These are phyloP conservation scores for Phlogophora meticulosa DNA, from an alignment of 2,888 invertebrate species.

Conservation along the genomic window DNA sequence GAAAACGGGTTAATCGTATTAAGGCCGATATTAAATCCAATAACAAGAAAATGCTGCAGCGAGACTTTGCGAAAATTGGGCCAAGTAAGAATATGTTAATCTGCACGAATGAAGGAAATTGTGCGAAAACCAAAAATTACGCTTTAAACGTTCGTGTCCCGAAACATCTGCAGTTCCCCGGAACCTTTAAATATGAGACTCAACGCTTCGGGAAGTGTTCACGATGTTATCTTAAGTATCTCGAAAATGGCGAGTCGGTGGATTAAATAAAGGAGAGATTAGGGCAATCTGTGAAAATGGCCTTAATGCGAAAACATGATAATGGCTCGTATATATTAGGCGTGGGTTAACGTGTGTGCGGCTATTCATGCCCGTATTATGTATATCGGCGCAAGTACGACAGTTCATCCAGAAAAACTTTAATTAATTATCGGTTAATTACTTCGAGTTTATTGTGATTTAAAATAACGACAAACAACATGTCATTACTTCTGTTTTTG, in stretches of 20 bases:
- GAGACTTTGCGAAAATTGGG: conserved; percentile 3
- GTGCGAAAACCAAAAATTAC: conserved; percentile 21
- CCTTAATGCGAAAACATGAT: conserved; percentile 39
- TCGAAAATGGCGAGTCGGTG: conserved; percentile 48
- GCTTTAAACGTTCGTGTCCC: conserved; percentile 11
- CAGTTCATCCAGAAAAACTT: too few species aligned
- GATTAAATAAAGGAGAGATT: conserved; percentile 62
- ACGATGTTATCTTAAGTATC: conserved; percentile 62
- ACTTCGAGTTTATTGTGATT: too few species aligned
- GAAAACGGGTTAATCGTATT: neutral
- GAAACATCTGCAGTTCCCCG: conserved; percentile 36
- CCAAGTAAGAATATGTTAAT: conserved; percentile 19
- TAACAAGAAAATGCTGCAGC: conserved; percentile 1
- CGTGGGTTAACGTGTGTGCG: conserved; percentile 11
- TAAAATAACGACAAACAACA: too few species aligned
- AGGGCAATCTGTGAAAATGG: conserved; percentile 42
- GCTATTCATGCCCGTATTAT: too few species aligned
- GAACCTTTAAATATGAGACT: conserved; percentile 53
- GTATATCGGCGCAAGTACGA: too few species aligned
- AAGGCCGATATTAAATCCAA: conserved; percentile 5
- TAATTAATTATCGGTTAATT: too few species aligned
- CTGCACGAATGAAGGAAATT: conserved; percentile 5
- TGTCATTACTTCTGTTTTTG: too few species aligned
- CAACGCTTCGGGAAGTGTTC: conserved; percentile 40
- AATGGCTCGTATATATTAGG: conserved; percentile 28